These are phyloP conservation scores for Zygaena filipendulae DNA, from an alignment of 2,888 invertebrate genomes.

Conservation along the genomic window DNA sequence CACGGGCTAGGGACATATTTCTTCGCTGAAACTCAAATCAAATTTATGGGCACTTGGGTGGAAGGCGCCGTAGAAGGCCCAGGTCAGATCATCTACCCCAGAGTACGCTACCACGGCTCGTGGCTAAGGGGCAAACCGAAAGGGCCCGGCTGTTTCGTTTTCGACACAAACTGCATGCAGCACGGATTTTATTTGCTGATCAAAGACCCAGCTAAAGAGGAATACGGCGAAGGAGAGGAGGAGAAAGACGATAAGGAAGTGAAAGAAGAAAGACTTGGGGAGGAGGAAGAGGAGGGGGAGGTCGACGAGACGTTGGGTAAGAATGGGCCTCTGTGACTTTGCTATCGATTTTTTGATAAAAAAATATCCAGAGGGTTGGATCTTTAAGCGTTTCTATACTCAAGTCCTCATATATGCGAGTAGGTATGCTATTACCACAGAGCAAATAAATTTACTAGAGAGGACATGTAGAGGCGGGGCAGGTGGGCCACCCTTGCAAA, in stretches of 20 bases:
- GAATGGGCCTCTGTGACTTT: no score
- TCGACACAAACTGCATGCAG: conserved; percentile 80
- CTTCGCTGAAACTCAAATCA: conserved; percentile 68
- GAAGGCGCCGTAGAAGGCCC: conserved; percentile 79
- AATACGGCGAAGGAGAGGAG: conserved; percentile 51
- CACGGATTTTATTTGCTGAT: conserved; percentile 75
- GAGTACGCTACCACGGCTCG: conserved; percentile 75
- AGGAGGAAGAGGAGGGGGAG: conserved; percentile 41
- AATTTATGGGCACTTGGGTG: conserved; percentile 80
- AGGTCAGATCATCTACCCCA: conserved; percentile 76
- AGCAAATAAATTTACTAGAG: no score
- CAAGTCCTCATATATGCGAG: no score
- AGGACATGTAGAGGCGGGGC: no score
- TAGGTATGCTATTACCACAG: no score
- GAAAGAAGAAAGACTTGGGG: conserved; percentile 49
- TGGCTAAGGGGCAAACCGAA: conserved; percentile 77
- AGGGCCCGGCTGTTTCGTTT: conserved; percentile 80
- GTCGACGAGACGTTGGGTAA: conserved; percentile 47
- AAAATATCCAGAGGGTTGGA: neutral
- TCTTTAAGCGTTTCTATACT: no score
- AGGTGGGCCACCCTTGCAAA: no score
- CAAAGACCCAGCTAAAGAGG: conserved; percentile 58
- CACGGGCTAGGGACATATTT: conserved; percentile 84
- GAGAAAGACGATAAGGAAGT: conserved; percentile 44
- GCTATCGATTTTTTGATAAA: neutral